phyloP scores from a whole-genome alignment of 2,113 vertebrate genomes.

The Laticauda colubrina region DNA sequence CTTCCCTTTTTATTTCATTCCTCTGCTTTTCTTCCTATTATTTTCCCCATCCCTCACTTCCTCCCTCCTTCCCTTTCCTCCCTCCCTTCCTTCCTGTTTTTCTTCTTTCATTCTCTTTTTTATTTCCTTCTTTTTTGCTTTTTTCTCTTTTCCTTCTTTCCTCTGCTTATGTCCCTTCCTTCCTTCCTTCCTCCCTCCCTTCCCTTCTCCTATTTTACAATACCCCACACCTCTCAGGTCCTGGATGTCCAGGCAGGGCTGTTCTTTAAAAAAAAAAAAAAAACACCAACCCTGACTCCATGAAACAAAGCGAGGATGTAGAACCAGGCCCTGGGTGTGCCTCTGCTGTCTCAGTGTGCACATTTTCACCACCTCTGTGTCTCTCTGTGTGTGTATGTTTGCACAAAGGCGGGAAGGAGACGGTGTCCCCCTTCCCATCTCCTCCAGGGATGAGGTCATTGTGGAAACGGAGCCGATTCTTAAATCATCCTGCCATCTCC shows the following conservation, averaged over 20 bases:
- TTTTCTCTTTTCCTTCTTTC: too few species aligned
- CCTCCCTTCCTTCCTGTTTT: not conserved
- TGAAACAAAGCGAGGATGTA: not conserved
- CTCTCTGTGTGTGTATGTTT: rapidly evolving
- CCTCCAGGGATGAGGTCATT: slow-evolving; percentile 13
- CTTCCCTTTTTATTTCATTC: too few species aligned
- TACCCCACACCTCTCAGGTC: not conserved
- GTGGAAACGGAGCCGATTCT: slow-evolving; percentile 14
- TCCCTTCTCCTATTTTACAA: not conserved
- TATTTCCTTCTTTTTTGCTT: too few species aligned
- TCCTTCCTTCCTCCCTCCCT: not conserved
- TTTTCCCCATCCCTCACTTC: too few species aligned
- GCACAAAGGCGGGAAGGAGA: not conserved
- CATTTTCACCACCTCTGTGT: too few species aligned
- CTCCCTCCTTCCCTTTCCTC: too few species aligned
- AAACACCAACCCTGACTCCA: not conserved
- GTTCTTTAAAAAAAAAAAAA: not conserved
- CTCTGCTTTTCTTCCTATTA: too few species aligned
- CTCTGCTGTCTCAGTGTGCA: not conserved
- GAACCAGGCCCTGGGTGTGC: not conserved
- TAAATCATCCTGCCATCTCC: slow-evolving; percentile 29
- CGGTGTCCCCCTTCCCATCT: not conserved
- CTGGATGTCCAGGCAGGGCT: not conserved
- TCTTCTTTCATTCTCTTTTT: not conserved
- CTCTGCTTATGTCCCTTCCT: not conserved